Evolutionary conservation across 2,797 vertebrate genomes (phyloP), one percentile per base, ranked within the genome.

Genomic region (Chaetophractus vellerosus): DNA sequence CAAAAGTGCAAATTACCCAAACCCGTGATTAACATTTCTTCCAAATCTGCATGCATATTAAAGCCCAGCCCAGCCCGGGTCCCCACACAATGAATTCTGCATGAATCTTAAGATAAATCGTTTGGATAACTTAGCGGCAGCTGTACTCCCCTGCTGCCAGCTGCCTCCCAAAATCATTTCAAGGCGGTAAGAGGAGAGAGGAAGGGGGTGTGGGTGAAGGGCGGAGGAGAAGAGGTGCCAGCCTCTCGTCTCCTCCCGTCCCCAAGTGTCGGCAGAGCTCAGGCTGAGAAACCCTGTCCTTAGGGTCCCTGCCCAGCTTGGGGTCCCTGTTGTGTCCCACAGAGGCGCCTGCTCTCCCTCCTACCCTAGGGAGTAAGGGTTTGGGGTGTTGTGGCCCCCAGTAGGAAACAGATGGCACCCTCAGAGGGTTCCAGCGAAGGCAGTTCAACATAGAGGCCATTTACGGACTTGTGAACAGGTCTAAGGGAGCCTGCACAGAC

Each of bases 41-140:
- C 98, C 97, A 93, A 98, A 98, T 97, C 98, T 98, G 80, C 98
- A 98, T 98, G 98, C 98, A 99, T 99, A 99, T 99, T 99, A 99
- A 99, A 99, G 98, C 93, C 95, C 98, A 98, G 98, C 99, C 98
- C 95, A 97, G 98, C 97, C 98, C 76, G 91, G 97, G 98, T 98
- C 98, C 98, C 98, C 78, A 97, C 98, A 98, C 98, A 91, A 98
- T 98, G 98, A 98, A 99, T 98, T 98, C 98, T 98, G 97, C 94
- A 98, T 98, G 98, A 98, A 99, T 98, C 98, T 98, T 98, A 98
- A 98, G 98, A 98, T 98, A 98, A 98, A 98, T 98, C 98, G 97
- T 98, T 98, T 98, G 98, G 98, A 98, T 98, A 98, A 98, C 97
- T 98, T 98, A 97, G 97, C 91, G 11, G 98, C 98, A 98, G 98